Evolutionary conservation across 2,888 invertebrate species (phyloP), one percentile per base, ranked within the genome.

Genomic region (Artemia sinica): DNA sequence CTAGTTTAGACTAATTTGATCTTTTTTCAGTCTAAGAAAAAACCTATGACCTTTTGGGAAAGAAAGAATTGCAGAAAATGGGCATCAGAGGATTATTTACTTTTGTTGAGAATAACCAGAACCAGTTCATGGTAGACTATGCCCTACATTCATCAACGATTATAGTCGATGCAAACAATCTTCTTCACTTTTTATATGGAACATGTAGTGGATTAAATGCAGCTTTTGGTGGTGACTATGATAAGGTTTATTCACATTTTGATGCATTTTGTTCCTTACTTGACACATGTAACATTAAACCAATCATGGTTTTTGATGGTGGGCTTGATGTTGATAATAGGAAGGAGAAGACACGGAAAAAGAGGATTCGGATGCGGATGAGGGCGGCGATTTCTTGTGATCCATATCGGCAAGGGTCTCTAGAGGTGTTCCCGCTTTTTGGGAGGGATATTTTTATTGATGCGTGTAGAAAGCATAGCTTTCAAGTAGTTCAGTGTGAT

Each of bases 171-270:
- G 92, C 91, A 8, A 74, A 73, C 68, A 74, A 74, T 52, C 70
- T 74, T 49, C 72, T 71, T 14, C 72, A 73, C 65, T 41, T 66
- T 18, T 72, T 72, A n/a, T 73, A 72, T 71, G 70, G 68, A 71
- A 74, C 70, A 67, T 74, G 69, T 81, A 81, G 72, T 79, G 80
- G 73, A 78, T 83, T 49, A 18, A 72, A 72, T 81, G 84, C 68
- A 82, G 85, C 86, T 6, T 91, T 90, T 76, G 91, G 91, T 4
- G 91, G 91, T 0, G 91, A 92, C 76, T 91, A 91, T 75, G 88
- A 90, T 74, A 84, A 84, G 72, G 89, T 84, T 76, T 85, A 84
- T n/a, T 77, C 82, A 10, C 80, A 80, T 14, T 81, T 87, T 0
- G 78, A 80, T 63, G 80, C 82, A 67, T 91, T 90, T 75, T 89